Base-by-base conservation (phyloP, 2,113 vertebrate species). In the Mastomys natalensis region DNA sequence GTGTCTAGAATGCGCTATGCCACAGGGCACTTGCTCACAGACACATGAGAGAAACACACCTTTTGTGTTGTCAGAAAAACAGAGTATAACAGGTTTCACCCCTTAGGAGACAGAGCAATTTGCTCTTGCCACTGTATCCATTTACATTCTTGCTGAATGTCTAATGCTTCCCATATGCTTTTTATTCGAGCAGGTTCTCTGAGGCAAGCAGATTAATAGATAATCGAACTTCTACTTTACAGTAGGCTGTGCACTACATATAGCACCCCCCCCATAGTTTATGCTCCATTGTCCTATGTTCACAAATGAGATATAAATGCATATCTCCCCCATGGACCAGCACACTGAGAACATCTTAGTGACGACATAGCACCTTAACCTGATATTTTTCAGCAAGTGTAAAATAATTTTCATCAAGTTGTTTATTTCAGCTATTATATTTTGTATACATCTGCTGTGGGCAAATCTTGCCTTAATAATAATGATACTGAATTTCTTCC, bases 21-120 rank as follows among this genome's bases (percentile, higher is more conserved):
- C 37, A 89, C 37, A 60, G 94, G 93, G 24, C 68, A 37, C 40
- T 90, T 17, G 31, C 17, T 88, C 60, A 51, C 1, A 19, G 53
- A 78, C 58, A 90, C 51, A 51, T 45, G 53, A 77, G 80, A 40
- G 78, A 97, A 89, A 84, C n/a, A 74, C 24, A 76, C 17, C 37
- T 95, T 62, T 55, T 7, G 3, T 53, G 24, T 40, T 91, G 94
- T 87, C 48, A 89, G 76, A 34, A 55, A 74, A 95, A 78, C 68
- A 37, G 43, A 87, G 19, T 17, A 12, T 58, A 77, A n/a, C 55
- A 7, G 64, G 60, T 77, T 53, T 90, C 60, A 62, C 16, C n/a
- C 48, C 0, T 0, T 62, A 24, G 60, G 48, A 74, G 77, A 89
- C 40, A 66, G 58, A 40, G 73, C 19, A 26, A 21, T n/a, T 55